Evolutionary conservation across 2,113 vertebrate genomes (phyloP), one percentile per base, ranked within the genome.

Genomic region (Pristiophorus japonicus): DNA sequence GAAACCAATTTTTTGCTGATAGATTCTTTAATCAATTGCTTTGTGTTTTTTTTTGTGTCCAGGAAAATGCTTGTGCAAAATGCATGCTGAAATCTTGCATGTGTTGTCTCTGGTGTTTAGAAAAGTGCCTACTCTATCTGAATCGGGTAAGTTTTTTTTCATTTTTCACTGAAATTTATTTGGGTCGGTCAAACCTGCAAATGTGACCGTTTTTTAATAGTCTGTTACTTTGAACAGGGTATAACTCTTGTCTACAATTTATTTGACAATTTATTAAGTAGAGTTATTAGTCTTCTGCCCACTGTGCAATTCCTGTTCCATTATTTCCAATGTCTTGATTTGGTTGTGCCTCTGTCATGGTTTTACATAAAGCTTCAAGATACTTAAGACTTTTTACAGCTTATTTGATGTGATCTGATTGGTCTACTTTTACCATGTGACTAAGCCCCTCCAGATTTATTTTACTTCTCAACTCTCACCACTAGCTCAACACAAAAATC

Each of bases 61-160:
- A 99, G 99, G 99, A 99, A 97, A 99, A 99, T 42, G 98, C 98
- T 22, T 99, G 98, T 95, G 98, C 99, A 95, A 98, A 98, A 95
- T 99, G 99, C 97, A 97, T 99, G 97, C 97, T 99, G 96, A 99
- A 99, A 96, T 97, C 99, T 62, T 99, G 99, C 96, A 99, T 99
- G 97, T 99, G 99, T 98, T 99, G 99, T 97, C 98, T 99, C 97
- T 99, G 99, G 99, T 99, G 99, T 98, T 97, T 99, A 97, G 99
- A 99, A 98, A 99, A 99, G 98, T 99, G 99, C 98, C 99, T 99
- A 97, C 99, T 98, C 97, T 99, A 99, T 97, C 98, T 99, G 97
- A 99, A 99, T 97, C 99, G 99, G 98, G 99, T 99, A 97, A 96
- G 95, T 81, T 96, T 96, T 14, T 38, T 96, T 94, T 67, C 38